Base-by-base conservation (phyloP, 1,140 invertebrate species). In the Ceratitis capitata region DNA sequence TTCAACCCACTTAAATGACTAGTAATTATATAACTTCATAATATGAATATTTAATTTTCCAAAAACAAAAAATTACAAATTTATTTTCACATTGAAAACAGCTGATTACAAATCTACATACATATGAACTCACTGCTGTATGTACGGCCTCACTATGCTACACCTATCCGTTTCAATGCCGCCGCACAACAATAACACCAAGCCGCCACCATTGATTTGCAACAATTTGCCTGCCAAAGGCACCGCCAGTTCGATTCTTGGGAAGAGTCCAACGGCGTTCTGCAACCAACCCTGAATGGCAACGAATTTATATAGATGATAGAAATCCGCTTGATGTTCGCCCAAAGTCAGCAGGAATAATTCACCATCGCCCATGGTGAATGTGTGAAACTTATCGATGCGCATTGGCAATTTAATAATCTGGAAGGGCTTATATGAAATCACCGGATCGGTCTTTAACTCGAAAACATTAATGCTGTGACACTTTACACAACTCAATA, bases 271-370 rank as follows among this genome's bases (percentile, higher is more conserved):
- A 32, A 86, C 88, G 29, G 86, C 88, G 32, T 39, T 85, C 10
- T 90, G 87, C n/a, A 85, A 85, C 90, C 90, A 91, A 39, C 89
- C 90, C 35, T 84, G 87, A 6, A 91, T 85, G 19, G 87, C 87
- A 23, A 83, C 84, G 14, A 88, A 88, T 83, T 64, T 88, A 7
- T 91, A 88, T 1, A 91, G 51, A 58, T 89, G 87, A n/a, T 90
- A 91, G 49, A 87, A 86, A 35, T 84, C 42, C 3, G 87, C 85
- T 2, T 86, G 88, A 0, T 86, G 69, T 47, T 86, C 61, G 0
- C 87, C 87, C 2, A 91, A 32, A 2, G 89, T 87, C 35, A 91
- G 58, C 19, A 91, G 35, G 56, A 89, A 87, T 2, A 51, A 84
- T 35, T 85, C 83, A 7, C 82, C 35, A 32, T 86, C 87, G 87